A percentile compares a stretch with the other conserved stretches of the same genome.
phyloP scores from a whole-genome alignment of 2,797 vertebrate species.

The Coendou prehensilis region DNA sequence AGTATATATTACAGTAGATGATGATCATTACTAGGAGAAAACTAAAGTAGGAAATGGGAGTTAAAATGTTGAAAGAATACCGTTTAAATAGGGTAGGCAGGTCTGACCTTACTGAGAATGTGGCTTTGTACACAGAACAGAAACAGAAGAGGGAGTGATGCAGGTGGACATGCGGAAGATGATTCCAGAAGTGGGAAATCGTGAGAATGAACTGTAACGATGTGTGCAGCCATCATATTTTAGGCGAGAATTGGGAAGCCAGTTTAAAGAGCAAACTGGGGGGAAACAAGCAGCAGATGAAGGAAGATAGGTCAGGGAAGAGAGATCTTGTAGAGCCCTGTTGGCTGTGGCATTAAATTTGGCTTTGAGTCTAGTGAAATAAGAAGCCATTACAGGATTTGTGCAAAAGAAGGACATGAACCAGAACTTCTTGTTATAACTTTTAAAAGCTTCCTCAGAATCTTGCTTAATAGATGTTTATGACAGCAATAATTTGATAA shows the following conservation, averaged over 20 bases:
- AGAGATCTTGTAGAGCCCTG: neutral
- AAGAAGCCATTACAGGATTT: neutral
- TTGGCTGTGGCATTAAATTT: neutral
- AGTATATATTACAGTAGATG: neutral
- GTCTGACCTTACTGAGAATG: neutral
- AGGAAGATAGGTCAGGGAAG: neutral
- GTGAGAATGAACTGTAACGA: neutral
- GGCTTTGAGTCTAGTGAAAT: constrained; percentile 19
- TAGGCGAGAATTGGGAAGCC: neutral
- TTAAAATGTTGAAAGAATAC: neutral
- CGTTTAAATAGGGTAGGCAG: neutral
- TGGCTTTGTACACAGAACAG: neutral
- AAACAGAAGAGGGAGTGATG: neutral
- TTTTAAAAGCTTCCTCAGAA: neutral
- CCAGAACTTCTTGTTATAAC: neutral
- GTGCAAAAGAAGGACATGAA: neutral
- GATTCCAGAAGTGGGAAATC: neutral
- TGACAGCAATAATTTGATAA: neutral
- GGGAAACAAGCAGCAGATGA: neutral
- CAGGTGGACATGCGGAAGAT: neutral
- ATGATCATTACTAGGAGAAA: neutral
- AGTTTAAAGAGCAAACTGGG: neutral
- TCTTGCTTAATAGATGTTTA: neutral
- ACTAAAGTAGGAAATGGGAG: neutral
- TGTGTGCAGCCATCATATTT: neutral